Evolutionary conservation across 2,113 vertebrate genomes (phyloP).

Genomic region (Paradisaea rubra): DNA sequence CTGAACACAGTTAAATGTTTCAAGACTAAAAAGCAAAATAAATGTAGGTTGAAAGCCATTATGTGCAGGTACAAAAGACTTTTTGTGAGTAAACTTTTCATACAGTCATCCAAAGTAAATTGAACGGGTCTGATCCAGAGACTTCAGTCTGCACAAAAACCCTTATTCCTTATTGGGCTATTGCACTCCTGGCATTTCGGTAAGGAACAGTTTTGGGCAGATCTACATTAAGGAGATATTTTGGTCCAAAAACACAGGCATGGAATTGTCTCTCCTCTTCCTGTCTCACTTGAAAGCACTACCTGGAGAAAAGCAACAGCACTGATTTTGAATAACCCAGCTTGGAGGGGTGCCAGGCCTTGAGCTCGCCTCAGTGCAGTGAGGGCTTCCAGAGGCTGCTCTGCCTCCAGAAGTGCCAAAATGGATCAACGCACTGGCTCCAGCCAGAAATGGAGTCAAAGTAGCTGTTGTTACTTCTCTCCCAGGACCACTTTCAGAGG

Average conservation of each 20-base stretch:
- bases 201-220: neutral
- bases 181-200: neutral
- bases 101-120: neutral
- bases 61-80: neutral
- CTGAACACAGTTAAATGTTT: neutral
- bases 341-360: constrained; percentile 45
- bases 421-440: neutral
- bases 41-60: neutral
- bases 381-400: constrained; percentile 41
- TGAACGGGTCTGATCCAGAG: neutral
- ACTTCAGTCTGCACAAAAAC: neutral
- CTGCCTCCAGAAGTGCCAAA: constrained; percentile 39
- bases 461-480: constrained; percentile 23
- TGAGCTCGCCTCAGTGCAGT: neutral
- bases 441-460: constrained; percentile 29
- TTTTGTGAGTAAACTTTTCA: constrained; percentile 20
- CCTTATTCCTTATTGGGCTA: neutral
- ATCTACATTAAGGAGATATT: neutral
- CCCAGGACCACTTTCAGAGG: neutral
- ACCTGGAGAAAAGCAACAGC: constrained; percentile 36
- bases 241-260: constrained; percentile 3
- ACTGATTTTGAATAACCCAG: constrained; percentile 39
- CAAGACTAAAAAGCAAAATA: neutral
- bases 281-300: neutral
- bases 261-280: constrained; percentile 3